Base-by-base conservation (phyloP, 2,113 vertebrate genomes). In the Acrocephalus kingi region DNA sequence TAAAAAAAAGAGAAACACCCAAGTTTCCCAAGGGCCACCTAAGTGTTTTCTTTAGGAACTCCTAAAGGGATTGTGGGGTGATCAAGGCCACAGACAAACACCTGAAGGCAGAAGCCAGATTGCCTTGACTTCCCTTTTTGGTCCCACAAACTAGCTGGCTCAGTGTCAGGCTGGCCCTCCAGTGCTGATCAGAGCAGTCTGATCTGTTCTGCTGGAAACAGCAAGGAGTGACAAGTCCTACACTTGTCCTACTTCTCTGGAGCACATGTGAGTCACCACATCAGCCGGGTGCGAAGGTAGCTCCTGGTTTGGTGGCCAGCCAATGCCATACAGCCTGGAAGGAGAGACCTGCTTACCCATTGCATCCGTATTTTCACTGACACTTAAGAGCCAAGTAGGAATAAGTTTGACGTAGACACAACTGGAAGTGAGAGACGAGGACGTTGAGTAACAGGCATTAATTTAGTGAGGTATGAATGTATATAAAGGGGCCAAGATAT, bases 111-210 rank as follows among this genome's bases (percentile, higher is more conserved):
- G 55, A 37, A 78, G 45, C 33, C 59, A 61, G 55, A 39, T 86
- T 64, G 52, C 24, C 45, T 61, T n/a, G 59, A 48, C 78, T 91
- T 54, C 59, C 55, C 83, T 79, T 82, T 85, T 68, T 76, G 62
- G 78, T 89, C 46, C 78, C 64, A 39, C 46, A 27, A 27, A 4
- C 2, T 4, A 22, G 25, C 55, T 93, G 93, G 54, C 63, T 87
- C 1, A 0, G 54, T 48, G 55, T 85, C 75, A 62, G 62, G 55
- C 58, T 74, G 75, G 82, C 55, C 84, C 48, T 77, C 67, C 51
- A 22, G 30, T 8, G 15, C 75, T 39, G 63, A 88, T 45, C 35
- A 17, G 79, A 93, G 87, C 75, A 55, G 67, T 69, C 84, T 76
- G 74, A 39, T 85, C 39, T 27, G 33, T 76, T 85, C 81, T 55